phyloP scores from a whole-genome alignment of 2,797 vertebrate species.

The Pseudopleuronectes americanus region DNA sequence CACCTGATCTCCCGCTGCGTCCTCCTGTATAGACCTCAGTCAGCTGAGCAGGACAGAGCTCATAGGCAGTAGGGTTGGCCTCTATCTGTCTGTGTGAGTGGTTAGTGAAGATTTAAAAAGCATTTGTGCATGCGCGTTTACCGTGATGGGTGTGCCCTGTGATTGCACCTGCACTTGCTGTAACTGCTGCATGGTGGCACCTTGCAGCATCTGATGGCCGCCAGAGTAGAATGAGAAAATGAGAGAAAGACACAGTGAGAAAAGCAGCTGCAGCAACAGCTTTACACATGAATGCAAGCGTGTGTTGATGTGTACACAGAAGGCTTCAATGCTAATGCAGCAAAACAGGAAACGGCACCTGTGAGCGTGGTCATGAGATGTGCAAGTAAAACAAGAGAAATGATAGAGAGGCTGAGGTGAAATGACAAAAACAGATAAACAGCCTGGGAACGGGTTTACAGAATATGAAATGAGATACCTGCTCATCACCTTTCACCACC shows the following conservation, averaged over 20 bases:
- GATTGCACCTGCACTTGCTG: conserved; percentile 89
- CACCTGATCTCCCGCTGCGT: conserved; percentile 61
- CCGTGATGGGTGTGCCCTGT: conserved; percentile 88
- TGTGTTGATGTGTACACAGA: conserved; percentile 35
- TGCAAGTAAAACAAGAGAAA: conserved; percentile 8
- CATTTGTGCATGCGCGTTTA: conserved; percentile 75
- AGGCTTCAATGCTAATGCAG: conserved; percentile 46
- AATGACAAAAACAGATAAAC: conserved; percentile 14
- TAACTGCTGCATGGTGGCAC: conserved; percentile 88
- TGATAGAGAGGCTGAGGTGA: conserved; percentile 21
- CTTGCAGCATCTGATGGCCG: conserved; percentile 87
- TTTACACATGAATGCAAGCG: conserved; percentile 70
- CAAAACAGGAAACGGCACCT: conserved; percentile 37
- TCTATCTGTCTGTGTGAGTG: conserved; percentile 1
- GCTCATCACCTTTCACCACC: background rate
- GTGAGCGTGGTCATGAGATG: conserved; percentile 21
- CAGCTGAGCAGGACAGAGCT: conserved; percentile 45
- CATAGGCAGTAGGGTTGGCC: background rate
- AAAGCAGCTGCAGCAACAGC: conserved; percentile 68
- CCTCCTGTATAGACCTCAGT: conserved; percentile 38
- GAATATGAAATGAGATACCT: conserved; percentile 11
- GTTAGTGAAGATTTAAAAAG: conserved; percentile 39
- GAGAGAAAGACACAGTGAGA: conserved; percentile 78
- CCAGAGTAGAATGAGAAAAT: conserved; percentile 72
- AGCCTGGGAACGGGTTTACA: too few species aligned